phyloP scores from a whole-genome alignment of 2,888 invertebrate species.

The Anoncus sp. region DNA sequence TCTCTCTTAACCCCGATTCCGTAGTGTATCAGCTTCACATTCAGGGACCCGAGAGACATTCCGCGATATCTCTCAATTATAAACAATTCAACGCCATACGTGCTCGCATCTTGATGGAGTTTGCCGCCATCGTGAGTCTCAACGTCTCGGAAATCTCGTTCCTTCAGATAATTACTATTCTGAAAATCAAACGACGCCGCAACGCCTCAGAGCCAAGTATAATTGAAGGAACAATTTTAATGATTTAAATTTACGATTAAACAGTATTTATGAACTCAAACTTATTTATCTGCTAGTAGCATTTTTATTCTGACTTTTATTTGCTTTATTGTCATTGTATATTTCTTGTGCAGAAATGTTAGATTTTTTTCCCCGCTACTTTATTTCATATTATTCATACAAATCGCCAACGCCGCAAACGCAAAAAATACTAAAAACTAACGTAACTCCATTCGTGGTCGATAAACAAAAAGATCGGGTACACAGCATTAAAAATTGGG shows the following conservation, averaged over 20 bases:
- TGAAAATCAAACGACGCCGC: background rate
- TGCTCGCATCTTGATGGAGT: constrained; percentile 32
- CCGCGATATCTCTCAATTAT: constrained; percentile 63
- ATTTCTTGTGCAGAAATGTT: too few relatives aligned
- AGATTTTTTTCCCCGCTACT: background rate
- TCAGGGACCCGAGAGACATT: constrained; percentile 44
- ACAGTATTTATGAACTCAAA: background rate
- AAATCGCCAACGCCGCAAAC: background rate
- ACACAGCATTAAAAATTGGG: background rate
- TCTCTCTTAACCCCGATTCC: constrained; percentile 38
- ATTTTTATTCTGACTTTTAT: background rate
- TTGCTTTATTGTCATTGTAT: too few relatives aligned
- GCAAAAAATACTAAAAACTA: too few relatives aligned
- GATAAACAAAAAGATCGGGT: background rate
- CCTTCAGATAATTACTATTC: constrained; percentile 9
- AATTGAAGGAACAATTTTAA: constrained; percentile 1
- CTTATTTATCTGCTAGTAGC: background rate
- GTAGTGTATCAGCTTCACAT: constrained; percentile 65
- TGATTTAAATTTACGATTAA: background rate
- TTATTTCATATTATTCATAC: background rate
- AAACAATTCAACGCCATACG: constrained; percentile 62
- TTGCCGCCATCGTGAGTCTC: background rate
- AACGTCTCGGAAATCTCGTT: constrained; percentile 42
- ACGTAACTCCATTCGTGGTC: too few relatives aligned
- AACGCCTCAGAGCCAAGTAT: background rate